Conservation (phyloP, 2,888 invertebrate genomes). For the Agonopterix alstromeriana region DNA sequence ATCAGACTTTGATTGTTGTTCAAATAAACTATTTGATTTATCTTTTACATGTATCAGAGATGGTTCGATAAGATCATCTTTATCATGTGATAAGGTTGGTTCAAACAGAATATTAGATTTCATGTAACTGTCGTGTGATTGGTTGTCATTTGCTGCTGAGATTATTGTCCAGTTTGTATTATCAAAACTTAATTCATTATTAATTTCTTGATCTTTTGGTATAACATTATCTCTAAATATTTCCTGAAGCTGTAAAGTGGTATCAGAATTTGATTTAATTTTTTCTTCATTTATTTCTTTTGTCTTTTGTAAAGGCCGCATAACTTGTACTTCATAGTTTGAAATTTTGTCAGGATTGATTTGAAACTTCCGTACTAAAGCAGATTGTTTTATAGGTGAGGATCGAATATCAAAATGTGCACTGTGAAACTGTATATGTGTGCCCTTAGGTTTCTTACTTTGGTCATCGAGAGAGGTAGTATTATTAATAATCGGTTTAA, state of each 20-base stretch:
- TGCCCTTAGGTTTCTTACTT: conserved; percentile 26
- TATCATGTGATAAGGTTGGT: conserved; percentile 2
- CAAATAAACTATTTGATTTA: conserved; percentile 11
- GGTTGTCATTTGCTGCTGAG: conserved; percentile 32
- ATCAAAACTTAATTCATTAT: conserved; percentile 26
- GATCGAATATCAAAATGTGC: conserved; percentile 66
- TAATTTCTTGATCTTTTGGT: conserved; percentile 34
- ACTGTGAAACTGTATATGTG: conserved; percentile 53
- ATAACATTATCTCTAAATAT: conserved; percentile 41
- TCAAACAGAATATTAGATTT: conserved; percentile 29
- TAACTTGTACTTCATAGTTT: conserved; percentile 50
- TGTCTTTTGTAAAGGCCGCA: conserved; percentile 35
- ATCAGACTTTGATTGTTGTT: not conserved
- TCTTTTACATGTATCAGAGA: conserved; percentile 44
- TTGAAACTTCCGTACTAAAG: conserved; percentile 61
- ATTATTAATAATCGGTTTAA: conserved; percentile 6
- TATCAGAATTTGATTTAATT: conserved; percentile 12
- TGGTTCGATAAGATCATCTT: conserved; percentile 36
- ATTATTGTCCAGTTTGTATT: conserved; percentile 44
- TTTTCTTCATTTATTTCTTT: conserved; percentile 8
- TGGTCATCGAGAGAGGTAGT: conserved; percentile 15
- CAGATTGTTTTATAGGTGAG: conserved; percentile 60
- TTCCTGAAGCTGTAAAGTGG: conserved; percentile 24
- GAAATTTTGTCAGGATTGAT: conserved; percentile 55
- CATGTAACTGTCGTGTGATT: conserved; percentile 43